Conservation (phyloP, 2,797 vertebrate genomes). For the Sebastes kiyomatsui region DNA sequence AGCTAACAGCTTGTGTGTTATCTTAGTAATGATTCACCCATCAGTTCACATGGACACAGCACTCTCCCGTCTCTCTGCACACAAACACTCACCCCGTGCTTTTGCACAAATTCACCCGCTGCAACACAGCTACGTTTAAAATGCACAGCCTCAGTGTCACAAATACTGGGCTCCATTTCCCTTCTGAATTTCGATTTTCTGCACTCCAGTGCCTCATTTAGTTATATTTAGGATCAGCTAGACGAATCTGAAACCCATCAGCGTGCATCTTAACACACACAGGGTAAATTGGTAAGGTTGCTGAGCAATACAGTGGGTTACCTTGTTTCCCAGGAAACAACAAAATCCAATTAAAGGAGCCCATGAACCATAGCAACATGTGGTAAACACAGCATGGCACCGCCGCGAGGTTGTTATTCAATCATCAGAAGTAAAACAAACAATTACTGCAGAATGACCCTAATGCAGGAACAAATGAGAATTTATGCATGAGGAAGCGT, state of each 20-base stretch:
- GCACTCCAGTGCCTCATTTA: conserved; percentile 32
- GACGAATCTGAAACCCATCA: conserved; percentile 43
- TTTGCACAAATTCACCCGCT: conserved; percentile 28
- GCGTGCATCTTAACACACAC: conserved; percentile 44
- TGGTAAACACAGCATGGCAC: conserved; percentile 73
- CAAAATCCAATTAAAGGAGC: conserved; percentile 75
- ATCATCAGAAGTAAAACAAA: conserved; percentile 79
- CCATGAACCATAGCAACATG: conserved; percentile 76
- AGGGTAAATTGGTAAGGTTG: conserved; percentile 55
- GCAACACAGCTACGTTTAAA: conserved; percentile 40
- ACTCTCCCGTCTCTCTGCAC: conserved; percentile 41
- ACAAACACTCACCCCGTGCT: conserved; percentile 32
- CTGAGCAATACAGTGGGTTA: conserved; percentile 73
- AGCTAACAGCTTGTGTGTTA: conserved; percentile 73
- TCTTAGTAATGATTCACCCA: conserved; percentile 72
- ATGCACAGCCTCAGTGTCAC: conserved; percentile 24
- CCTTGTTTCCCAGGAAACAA: conserved; percentile 76
- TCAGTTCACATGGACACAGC: conserved; percentile 60
- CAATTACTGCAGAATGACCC: conserved; percentile 77
- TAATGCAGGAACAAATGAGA: conserved; percentile 75
- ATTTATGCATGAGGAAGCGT: conserved; percentile 72
- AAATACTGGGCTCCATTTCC: conserved; percentile 36
- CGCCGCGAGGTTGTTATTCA: conserved; percentile 71
- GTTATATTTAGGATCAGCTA: conserved; percentile 49
- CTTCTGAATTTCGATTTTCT: conserved; percentile 29